phyloP scores from a whole-genome alignment of 92 coral and sea anemone genomes.

The Porites evermanni region DNA sequence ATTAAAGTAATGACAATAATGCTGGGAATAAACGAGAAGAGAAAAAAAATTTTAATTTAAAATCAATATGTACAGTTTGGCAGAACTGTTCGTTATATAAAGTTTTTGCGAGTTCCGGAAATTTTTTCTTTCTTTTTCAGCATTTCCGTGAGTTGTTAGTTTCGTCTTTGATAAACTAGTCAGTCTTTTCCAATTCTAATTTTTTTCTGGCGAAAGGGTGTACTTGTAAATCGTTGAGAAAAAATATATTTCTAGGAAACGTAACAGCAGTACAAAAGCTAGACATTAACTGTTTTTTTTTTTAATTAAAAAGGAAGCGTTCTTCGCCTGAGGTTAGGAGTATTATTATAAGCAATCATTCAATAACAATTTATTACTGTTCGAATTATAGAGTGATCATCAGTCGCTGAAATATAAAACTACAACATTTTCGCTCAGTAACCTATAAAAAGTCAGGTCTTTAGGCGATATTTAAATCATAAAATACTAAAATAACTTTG shows the following conservation, averaged over 20 bases:
- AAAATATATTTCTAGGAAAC: too few relatives aligned
- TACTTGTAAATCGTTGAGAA: too few relatives aligned
- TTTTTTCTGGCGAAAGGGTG: too few relatives aligned
- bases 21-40: neutral
- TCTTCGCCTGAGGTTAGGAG: neutral
- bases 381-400: neutral
- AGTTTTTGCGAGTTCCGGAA: neutral
- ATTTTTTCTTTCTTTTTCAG: neutral
- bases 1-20: neutral
- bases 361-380: neutral
- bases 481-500: too few relatives aligned
- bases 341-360: neutral
- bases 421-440: too few relatives aligned
- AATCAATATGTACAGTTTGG: neutral
- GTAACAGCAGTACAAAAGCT: too few relatives aligned
- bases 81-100: neutral
- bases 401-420: neutral
- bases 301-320: constrained; percentile 4
- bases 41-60: neutral
- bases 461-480: neutral
- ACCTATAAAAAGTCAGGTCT: neutral
- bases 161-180: neutral
- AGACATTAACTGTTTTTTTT: neutral
- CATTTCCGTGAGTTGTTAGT: neutral
- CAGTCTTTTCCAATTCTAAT: too few relatives aligned